Base-by-base conservation (phyloP, 2,797 vertebrate species). In the Sciaenops ocellatus region DNA sequence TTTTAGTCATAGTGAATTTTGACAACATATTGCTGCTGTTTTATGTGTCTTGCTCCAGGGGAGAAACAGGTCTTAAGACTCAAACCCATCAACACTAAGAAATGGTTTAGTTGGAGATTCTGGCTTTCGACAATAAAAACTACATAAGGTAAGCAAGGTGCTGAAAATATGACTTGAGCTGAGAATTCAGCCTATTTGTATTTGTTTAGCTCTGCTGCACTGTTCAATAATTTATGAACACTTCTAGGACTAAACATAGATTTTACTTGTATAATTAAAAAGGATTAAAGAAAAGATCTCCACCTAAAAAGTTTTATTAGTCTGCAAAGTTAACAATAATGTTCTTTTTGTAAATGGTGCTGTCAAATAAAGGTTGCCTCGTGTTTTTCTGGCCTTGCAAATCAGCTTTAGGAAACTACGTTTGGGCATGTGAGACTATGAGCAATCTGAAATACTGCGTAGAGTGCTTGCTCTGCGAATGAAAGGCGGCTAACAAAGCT, bases 401-500 rank as follows among this genome's bases (percentile, higher is more conserved):
- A 85, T 85, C 69, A 67, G 52, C 74, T 73, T 83, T 70, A 24
- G 47, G n/a, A 76, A 76, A 73, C 62, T 51, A 56, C 41, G 77
- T 80, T 70, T 78, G 60, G 55, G 44, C 76, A 74, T 69, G 69
- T 82, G 41, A 75, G 78, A 71, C 70, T 63, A 79, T 87, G 77
- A 74, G 67, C 50, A 67, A 75, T 71, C 42, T 78, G 67, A 81
- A 84, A 82, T 34, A 82, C 61, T 87, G 72, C 55, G 78, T 54
- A 44, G 63, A 86, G 82, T 78, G 62, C 84, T 85, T 77, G 70
- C 61, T 76, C 61, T 84, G 83, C 81, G 77, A 85, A 85, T 76
- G 73, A 89, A 87, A 85, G 63, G 74, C 47, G 22, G 28, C 70
- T 22, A 61, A 84, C 79, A 86, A 86, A 88, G 80, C 77, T 76